Base-by-base conservation (phyloP, 2,888 invertebrate species). In the Prosopocoilus inquinatus region DNA sequence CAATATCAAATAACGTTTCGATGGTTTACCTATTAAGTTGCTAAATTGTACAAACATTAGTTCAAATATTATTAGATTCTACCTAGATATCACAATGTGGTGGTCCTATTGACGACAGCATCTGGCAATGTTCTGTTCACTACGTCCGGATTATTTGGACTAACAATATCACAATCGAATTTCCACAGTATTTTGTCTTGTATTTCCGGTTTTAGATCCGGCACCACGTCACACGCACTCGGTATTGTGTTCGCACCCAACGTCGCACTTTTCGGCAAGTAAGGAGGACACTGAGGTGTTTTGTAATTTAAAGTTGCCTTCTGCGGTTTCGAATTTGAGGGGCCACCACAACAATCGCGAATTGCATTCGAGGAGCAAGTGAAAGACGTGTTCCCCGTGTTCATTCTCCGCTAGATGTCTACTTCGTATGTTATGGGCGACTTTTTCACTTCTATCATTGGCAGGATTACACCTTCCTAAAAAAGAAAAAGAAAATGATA, bases 131-230 rank as follows among this genome's bases (percentile, higher is more conserved):
- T 72, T 58, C 64, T 60, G 51, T 59, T 59, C 62, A 77, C 72
- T 58, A 78, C 74, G 62, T 78, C 77, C 53, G 77, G 77, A 66
- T 75, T 75, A 66, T 76, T 76, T 56, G 72, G 71, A 68, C 71
- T 71, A 63, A 64, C 69, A 60, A 75, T 71, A 70, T 76, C 76
- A 74, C 76, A 75, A 68, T 78, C 76, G 64, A 78, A 78, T 64
- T 75, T 74, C 78, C 78, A 78, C 64, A 77, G 65, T 56, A 78
- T 77, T 59, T 70, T 75, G 61, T 76, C 74, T 33, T 75, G 94
- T 89, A 20, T 94, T 91, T 55, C 92, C 87, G 4, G 91, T 88
- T n/a, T 92, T 88, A 78, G 95, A 92, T 68, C 94, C 89, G 49
- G 95, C 91, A 52, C 97, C 92, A 64, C 93, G 82, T 75, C 96